Evolutionary conservation across 92 coral and sea anemone species (phyloP).

Genomic region (Siderastrea siderea): DNA sequence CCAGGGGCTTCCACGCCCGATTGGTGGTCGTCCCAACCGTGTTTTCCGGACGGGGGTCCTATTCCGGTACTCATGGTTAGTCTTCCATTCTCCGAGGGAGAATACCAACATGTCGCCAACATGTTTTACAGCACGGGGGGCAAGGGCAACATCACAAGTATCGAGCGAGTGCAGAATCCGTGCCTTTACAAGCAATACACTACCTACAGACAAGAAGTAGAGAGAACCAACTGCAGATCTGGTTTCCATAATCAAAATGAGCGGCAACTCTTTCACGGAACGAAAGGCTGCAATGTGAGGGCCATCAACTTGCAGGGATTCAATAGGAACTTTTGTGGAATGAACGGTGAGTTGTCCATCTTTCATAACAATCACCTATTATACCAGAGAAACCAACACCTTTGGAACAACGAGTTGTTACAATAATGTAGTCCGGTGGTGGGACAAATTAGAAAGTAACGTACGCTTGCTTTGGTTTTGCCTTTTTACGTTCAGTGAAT

Average conservation of each 20-base stretch:
- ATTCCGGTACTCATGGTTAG: conserved; percentile 32
- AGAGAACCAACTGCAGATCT: conserved; percentile 8
- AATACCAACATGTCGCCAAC: conserved; percentile 40
- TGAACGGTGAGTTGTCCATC: conserved; percentile 39
- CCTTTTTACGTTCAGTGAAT: too few species aligned
- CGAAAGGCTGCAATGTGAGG: conserved; percentile 34
- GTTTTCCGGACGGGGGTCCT: conserved; percentile 19
- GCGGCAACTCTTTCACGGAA: conserved; percentile 63
- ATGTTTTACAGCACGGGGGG: conserved; percentile 50
- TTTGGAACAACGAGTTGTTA: too few species aligned
- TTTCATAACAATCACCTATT: not conserved
- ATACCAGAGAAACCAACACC: too few species aligned
- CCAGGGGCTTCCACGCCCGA: conserved; percentile 6
- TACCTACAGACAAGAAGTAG: conserved; percentile 47
- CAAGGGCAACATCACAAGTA: conserved; percentile 4
- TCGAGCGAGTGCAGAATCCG: conserved; percentile 69
- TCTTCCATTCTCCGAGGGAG: not conserved
- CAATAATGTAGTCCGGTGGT: too few species aligned
- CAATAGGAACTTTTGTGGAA: conserved; percentile 64
- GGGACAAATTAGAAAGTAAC: too few species aligned
- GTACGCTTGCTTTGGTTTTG: too few species aligned
- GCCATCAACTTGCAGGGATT: conserved; percentile 64
- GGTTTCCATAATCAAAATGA: conserved; percentile 31
- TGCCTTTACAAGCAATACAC: conserved; percentile 59
- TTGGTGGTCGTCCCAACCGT: conserved; percentile 34